phyloP scores from a whole-genome alignment of 2,113 vertebrate genomes.

The Drymodes brunneopygia region DNA sequence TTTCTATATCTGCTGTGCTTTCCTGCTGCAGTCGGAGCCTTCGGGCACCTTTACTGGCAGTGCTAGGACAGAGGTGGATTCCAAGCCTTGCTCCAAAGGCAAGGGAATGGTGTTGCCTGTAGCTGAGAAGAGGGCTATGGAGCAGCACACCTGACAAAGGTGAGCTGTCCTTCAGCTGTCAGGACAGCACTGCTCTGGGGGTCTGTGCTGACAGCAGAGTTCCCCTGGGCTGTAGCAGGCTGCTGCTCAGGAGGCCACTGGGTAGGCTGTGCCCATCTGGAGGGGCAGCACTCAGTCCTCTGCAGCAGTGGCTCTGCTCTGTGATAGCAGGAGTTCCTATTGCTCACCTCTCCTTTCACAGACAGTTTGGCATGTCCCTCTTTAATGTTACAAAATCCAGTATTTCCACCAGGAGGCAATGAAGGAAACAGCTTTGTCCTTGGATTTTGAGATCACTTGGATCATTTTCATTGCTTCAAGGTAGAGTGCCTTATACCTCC shows the following conservation, averaged over 20 bases:
- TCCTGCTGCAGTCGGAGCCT: not conserved
- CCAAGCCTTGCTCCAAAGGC: not conserved
- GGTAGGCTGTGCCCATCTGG: not conserved
- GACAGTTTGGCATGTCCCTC: not conserved
- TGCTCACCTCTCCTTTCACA: not conserved
- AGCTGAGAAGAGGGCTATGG: not conserved
- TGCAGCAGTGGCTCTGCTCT: not conserved
- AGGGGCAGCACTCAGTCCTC: not conserved
- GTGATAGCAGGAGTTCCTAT: not conserved
- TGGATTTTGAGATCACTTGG: constrained; percentile 27
- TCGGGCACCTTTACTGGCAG: not conserved
- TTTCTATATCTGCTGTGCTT: not conserved
- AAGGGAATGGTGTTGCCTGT: not conserved
- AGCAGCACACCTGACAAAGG: not conserved
- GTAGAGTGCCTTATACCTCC: constrained; percentile 22
- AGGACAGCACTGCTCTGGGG: not conserved
- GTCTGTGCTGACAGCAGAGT: not conserved
- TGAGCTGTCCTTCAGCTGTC: not conserved
- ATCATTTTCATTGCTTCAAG: constrained; percentile 10
- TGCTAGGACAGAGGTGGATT: not conserved
- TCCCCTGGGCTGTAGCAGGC: not conserved
- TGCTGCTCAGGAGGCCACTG: not conserved
- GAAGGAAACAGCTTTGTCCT: constrained; percentile 17
- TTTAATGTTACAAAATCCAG: not conserved
- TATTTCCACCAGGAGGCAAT: not conserved